Evolutionary conservation across 2,113 vertebrate species (phyloP), one percentile per base, ranked within the genome.

Genomic region (Paracanthobrama guichenoti): DNA sequence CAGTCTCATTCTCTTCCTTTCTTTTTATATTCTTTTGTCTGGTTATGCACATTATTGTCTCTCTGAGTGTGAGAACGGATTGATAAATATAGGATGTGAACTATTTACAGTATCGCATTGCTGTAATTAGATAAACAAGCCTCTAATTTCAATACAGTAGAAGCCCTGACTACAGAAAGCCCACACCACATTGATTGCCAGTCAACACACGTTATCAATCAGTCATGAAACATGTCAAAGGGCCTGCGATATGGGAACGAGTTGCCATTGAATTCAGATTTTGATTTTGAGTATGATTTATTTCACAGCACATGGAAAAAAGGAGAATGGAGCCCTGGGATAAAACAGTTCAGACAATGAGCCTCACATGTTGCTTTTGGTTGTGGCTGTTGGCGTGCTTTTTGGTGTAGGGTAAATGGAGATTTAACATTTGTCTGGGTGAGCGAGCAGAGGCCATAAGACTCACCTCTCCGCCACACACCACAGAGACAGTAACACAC

Each of bases 41-140:
- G 22, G 13, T 44, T 72, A 46, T 24, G 67, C 39, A 42, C 5
- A 44, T 59, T 14, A 22, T 35, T 57, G 48, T 75, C 24, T 57
- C 59, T 72, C 28, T 69, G 67, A 53, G 53, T 79, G 31, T 84
- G 75, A 88, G 79, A 60, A 77, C 13, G 12, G 28, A 53, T 6
- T 55, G 28, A 84, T 46, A 50, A 76, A 18, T 53, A 46, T 53
- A 46, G 72, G 20, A 62, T 16, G 14, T 46, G 39, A 62, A 26
- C 39, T 79, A 64, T 79, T 64, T 62, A 62, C 60, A 53, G 59
- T 22, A 62, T n/a, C n/a, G 26, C 31, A 9, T 46, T 77, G 44
- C n/a, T 75, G 39, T 74, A 74, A 83, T 83, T 83, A 83, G 55
- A 74, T 59, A 62, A 73, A 35, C 81, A 74, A 59, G 57, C 39